phyloP scores from a whole-genome alignment of 2,113 vertebrate genomes.

The Gymnocephalus cernua region DNA sequence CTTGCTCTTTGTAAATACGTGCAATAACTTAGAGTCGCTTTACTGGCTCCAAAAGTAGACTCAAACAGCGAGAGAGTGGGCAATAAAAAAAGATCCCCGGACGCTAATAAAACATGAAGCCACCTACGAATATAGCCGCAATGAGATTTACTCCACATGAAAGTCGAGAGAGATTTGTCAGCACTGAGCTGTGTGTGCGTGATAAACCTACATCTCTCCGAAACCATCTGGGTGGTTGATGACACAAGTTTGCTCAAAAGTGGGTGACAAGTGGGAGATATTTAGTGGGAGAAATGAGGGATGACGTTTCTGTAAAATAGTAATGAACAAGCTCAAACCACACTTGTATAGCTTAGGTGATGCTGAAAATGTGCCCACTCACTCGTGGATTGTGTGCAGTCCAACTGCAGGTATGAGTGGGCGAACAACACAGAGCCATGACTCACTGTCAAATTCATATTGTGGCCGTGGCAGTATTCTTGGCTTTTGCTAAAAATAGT shows the following conservation, averaged over 20 bases:
- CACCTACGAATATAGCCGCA: slow-evolving; percentile 42
- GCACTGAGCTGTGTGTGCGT: slow-evolving; percentile 28
- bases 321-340: not conserved
- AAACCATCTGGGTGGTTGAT: slow-evolving; percentile 38
- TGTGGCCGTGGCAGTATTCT: slow-evolving; percentile 69
- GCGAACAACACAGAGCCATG: slow-evolving; percentile 59
- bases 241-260: slow-evolving; percentile 42
- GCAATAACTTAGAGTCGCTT: slow-evolving; percentile 58
- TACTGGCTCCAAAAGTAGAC: slow-evolving; percentile 54
- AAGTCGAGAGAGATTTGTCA: slow-evolving; percentile 49
- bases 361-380: slow-evolving; percentile 48
- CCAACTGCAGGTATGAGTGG: slow-evolving; percentile 62
- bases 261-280: slow-evolving; percentile 53
- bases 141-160: slow-evolving; percentile 57
- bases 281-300: slow-evolving; percentile 23
- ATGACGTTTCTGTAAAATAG: slow-evolving; percentile 1
- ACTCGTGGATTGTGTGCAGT: slow-evolving; percentile 49
- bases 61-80: slow-evolving; percentile 31
- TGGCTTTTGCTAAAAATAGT: slow-evolving; percentile 74
- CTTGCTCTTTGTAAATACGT: slow-evolving; percentile 37
- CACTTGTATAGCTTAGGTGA: slow-evolving; percentile 2
- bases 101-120: slow-evolving; percentile 62
- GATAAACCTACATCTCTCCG: slow-evolving; percentile 21
- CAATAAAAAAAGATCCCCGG: slow-evolving; percentile 60
- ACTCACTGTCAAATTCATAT: slow-evolving; percentile 74